Evolutionary conservation across 2,113 vertebrate species (phyloP).

Genomic region (Emydocephalus ijimae): DNA sequence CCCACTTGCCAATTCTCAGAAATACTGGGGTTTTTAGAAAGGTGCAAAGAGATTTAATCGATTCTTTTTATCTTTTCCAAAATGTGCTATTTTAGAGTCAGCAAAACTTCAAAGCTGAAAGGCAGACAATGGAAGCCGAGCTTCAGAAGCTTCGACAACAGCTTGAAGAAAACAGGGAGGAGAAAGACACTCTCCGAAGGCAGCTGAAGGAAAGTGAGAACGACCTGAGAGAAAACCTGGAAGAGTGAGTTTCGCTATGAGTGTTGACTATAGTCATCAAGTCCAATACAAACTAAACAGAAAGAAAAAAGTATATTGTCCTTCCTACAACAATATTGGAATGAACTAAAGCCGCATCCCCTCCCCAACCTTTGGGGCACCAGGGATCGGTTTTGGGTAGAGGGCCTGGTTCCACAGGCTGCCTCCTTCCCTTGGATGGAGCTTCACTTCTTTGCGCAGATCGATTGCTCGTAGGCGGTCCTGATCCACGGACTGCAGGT

Average conservation of each 20-base stretch:
- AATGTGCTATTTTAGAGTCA: constrained; percentile 64
- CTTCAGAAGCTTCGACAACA: constrained; percentile 75
- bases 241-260: constrained; percentile 81
- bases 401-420: not conserved
- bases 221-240: constrained; percentile 84
- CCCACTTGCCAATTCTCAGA: not conserved
- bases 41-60: not conserved
- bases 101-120: constrained; percentile 75
- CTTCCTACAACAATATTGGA: not conserved
- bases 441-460: not conserved
- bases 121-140: constrained; percentile 66
- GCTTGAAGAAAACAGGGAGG: constrained; percentile 69
- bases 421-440: not conserved
- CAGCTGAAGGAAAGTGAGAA: constrained; percentile 80
- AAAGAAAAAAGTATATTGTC: not conserved
- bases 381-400: not conserved
- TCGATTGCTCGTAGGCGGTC: not conserved
- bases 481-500: not conserved
- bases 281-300: not conserved
- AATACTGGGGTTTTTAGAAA: not conserved
- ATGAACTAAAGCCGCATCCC: not conserved
- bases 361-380: not conserved
- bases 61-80: not conserved
- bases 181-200: constrained; percentile 73
- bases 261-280: not conserved